Evolutionary conservation across 2,113 vertebrate species (phyloP), one percentile per base, ranked within the genome.

Genomic region (Nettapus auritus): DNA sequence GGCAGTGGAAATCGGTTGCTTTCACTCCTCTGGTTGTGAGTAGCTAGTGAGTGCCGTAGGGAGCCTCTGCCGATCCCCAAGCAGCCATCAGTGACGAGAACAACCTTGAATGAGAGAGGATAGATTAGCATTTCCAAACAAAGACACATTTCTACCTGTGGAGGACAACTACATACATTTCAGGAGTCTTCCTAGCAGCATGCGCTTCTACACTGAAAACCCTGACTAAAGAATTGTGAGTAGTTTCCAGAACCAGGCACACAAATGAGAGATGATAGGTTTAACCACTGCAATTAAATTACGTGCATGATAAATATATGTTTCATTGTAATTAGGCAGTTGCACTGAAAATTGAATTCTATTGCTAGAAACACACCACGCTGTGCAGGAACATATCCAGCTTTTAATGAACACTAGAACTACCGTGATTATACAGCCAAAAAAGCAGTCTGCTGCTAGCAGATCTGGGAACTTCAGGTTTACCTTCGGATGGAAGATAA

Each of bases 41-140:
- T 98, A 44, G 99, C 98, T 11, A 99, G 97, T 0, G 99, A 99
- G 93, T 99, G 98, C 6, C 99, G 98, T 6, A 99, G 97, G 31
- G 99, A 99, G 59, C 99, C 99, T 74, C 98, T 98, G 62, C 99
- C 99, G 53, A 99, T 99, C 31, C 99, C 99, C 75, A 99, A 95
- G 86, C 99, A 98, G 85, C 99, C 99, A 23, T 99, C 99, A 2
- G 99, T 99, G 85, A 99, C 99, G 29, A 99, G 98, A 81, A 99
- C 99, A 90, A 99, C 98, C 99, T 99, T 87, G 57, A 86, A 57
- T 2, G 16, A 95, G 69, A 73, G 17, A 22, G n/a, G n/a, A 42
- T 3, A 52, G 86, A 26, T 80, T 6, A 23, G 56, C 50, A 33
- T 4, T 75, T 25, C 56, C 60, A 81, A 46, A 23, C 7, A 20